Evolutionary conservation across 2,797 vertebrate genomes (phyloP), one percentile per base, ranked within the genome.

Genomic region (Pelochelys cantorii): DNA sequence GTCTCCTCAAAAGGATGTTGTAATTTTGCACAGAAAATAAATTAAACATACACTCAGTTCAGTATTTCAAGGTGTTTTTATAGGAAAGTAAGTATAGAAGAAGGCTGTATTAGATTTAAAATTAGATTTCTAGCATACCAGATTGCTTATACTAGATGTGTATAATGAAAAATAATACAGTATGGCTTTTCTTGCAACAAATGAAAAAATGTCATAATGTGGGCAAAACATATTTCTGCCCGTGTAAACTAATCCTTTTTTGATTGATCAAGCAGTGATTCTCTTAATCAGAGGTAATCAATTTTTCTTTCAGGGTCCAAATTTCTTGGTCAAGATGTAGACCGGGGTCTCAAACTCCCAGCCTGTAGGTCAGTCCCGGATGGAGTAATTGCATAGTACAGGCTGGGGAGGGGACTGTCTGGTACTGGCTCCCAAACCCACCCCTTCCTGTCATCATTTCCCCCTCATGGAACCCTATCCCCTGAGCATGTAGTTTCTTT

Each of bases 31-130:
- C 27, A 82, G 84, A 48, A 82, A 95, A 90, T 92, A 0, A 83
- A 79, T 94, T 93, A 93, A 18, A 34, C 27, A 83, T 1, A 0
- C 60, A 83, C 1, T 0, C 60, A 31, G 34, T 55, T 92, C 83
- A 86, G 29, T 92, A 4, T 87, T 59, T 80, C 92, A 85, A 80
- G 55, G 87, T 77, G 79, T 81, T 29, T 90, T 91, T 81, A 10
- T 4, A 90, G 82, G 86, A 74, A 96, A 94, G 80, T 68, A 2
- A 42, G 34, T 92, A 95, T 92, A 91, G 79, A 52, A 80, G 57
- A 68, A 86, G 75, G 78, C 86, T 78, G 4, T 68, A 86, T 89
- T 92, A 96, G 82, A 91, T 93, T 91, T 93, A 82, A 90, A 95
- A 53, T 42, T 60, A 18, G 80, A 83, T 60, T 4, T 1, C 90